Evolutionary conservation across 2,888 invertebrate genomes (phyloP).

Genomic region (Alloplasta piceator): DNA sequence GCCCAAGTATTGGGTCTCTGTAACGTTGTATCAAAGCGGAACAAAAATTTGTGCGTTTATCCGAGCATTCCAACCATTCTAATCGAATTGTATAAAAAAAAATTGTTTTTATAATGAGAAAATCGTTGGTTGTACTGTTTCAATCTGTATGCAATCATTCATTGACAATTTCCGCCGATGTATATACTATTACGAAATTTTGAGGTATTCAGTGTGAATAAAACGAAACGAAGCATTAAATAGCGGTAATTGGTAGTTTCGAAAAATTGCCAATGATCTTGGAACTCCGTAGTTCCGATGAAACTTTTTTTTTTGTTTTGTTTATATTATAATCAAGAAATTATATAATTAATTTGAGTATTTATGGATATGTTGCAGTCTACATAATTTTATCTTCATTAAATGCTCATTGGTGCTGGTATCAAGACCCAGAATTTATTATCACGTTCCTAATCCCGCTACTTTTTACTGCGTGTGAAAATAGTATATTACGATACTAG

Average conservation of each 20-base stretch:
- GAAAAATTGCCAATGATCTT: conserved; percentile 47
- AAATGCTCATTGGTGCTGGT: conserved; percentile 83
- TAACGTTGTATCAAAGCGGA: conserved; percentile 37
- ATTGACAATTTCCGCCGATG: conserved; percentile 39
- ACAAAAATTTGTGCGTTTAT: conserved; percentile 34
- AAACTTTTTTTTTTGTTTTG: conserved; percentile 59
- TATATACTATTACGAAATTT: conserved; percentile 42
- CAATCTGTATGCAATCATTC: conserved; percentile 25
- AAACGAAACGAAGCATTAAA: conserved; percentile 19
- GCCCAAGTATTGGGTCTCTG: conserved; percentile 12
- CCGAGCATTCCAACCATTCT: conserved; percentile 52
- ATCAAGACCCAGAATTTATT: conserved; percentile 63
- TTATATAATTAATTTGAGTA: conserved; percentile 75
- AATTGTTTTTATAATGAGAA: no score
- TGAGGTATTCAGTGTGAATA: conserved; percentile 23
- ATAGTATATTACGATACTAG: no score
- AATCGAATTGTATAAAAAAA: conserved; percentile 9
- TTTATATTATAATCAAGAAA: conserved; percentile 71
- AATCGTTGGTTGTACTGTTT: not conserved
- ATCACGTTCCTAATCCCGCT: conserved; percentile 31
- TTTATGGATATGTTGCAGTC: conserved; percentile 75
- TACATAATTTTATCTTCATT: conserved; percentile 76
- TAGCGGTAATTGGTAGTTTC: conserved; percentile 37
- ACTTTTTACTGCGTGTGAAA: no score
- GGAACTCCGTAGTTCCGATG: conserved; percentile 41